Evolutionary conservation across 2,113 vertebrate genomes (phyloP).

Genomic region (Lynx canadensis): DNA sequence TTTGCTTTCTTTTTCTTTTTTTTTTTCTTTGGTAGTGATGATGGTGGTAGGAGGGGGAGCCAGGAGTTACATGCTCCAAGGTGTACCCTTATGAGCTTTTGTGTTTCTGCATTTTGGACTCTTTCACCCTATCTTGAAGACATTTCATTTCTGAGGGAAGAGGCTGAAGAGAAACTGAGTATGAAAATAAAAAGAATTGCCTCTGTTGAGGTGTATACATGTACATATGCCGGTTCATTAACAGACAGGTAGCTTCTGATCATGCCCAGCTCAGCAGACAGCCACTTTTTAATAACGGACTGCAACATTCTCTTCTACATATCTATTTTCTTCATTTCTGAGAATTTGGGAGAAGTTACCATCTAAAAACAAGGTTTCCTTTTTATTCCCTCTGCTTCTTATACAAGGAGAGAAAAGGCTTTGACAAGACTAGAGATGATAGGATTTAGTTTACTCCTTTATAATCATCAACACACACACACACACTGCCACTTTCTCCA

Average conservation of each 20-base stretch:
- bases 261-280: not conserved
- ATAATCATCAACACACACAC: not conserved
- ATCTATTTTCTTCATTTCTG: not conserved
- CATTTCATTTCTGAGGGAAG: not conserved
- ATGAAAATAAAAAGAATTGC: not conserved
- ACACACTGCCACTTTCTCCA: not conserved
- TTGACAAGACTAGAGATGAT: not conserved
- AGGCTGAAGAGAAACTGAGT: not conserved
- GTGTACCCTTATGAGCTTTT: not conserved
- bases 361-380: not conserved
- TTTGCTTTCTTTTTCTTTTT: too few species aligned
- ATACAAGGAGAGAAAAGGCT: not conserved
- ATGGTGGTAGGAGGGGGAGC: not conserved
- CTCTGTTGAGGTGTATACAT: not conserved
- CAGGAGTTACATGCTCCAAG: not conserved
- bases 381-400: not conserved
- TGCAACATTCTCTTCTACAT: not conserved
- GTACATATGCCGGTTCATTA: not conserved
- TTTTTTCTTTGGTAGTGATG: rapidly evolving
- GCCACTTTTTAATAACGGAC: not conserved
- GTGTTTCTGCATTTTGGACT: not conserved
- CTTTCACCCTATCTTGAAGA: not conserved
- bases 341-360: not conserved
- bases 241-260: not conserved
- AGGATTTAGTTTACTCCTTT: not conserved